Percentiles rank a stretch among this genome's conserved stretches.
These are phyloP conservation scores for Chesias legatella DNA, from an alignment of 2,888 invertebrate species.

Conservation along the genomic window DNA sequence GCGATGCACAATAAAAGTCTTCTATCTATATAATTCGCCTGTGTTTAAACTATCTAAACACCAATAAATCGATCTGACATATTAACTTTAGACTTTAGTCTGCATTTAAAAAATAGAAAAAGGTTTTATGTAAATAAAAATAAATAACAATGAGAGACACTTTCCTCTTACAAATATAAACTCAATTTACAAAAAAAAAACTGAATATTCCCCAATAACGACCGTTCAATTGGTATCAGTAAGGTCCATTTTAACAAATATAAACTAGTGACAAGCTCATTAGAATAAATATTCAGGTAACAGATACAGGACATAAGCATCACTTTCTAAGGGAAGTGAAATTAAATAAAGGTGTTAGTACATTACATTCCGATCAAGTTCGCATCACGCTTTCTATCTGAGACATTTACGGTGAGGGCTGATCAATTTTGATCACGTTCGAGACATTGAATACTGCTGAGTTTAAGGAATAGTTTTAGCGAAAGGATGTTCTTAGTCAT, in stretches of 20 bases:
- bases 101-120: too few relatives aligned
- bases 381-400: conserved; percentile 24
- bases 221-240: too few relatives aligned
- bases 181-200: neutral
- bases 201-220: too few relatives aligned
- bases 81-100: too few relatives aligned
- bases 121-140: too few relatives aligned
- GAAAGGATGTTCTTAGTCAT: conserved; percentile 16
- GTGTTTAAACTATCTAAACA: too few relatives aligned
- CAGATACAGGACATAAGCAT: conserved; percentile 14
- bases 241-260: conserved; percentile 8
- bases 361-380: conserved; percentile 16
- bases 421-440: conserved; percentile 28
- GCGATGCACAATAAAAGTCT: too few relatives aligned
- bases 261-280: conserved; percentile 17
- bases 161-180: too few relatives aligned
- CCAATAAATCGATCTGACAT: too few relatives aligned
- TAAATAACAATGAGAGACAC: too few relatives aligned
- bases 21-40: too few relatives aligned
- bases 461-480: conserved; percentile 5
- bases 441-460: conserved; percentile 12
- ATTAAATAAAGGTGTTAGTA: conserved; percentile 18
- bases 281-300: conserved; percentile 23
- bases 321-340: conserved; percentile 25
- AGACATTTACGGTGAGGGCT: conserved; percentile 19